Conservation (phyloP, 2,888 invertebrate genomes). For the Rotaria sp. region DNA sequence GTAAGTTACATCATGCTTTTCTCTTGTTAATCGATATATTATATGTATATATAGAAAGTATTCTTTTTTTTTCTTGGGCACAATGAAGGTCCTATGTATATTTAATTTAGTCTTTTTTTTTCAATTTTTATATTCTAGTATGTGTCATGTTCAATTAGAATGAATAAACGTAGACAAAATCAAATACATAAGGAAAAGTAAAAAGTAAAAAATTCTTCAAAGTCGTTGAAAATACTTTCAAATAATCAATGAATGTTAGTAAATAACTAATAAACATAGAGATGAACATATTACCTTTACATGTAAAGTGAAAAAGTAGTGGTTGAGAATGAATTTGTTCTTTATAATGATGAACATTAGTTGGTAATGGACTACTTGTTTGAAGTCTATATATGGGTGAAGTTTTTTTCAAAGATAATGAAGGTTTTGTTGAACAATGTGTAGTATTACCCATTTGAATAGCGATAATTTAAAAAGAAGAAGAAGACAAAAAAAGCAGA, state of each 20-base stretch:
- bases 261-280: background rate
- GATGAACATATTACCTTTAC: background rate
- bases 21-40: background rate
- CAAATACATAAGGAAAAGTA: background rate
- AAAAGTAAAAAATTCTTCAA: background rate
- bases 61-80: background rate
- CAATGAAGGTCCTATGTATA: background rate
- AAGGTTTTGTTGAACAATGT: background rate
- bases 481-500: background rate
- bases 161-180: background rate
- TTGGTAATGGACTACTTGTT: background rate
- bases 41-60: background rate
- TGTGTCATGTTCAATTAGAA: background rate
- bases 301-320: background rate
- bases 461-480: background rate
- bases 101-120: background rate
- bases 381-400: background rate
- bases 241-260: background rate
- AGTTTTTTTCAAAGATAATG: background rate
- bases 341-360: background rate
- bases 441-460: background rate
- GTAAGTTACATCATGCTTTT: background rate
- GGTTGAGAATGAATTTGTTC: background rate
- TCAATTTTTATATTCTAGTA: background rate
- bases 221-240: background rate